Evolutionary conservation across 2,888 invertebrate genomes (phyloP), one percentile per base, ranked within the genome.

Genomic region (Epistrophe eligans): DNA sequence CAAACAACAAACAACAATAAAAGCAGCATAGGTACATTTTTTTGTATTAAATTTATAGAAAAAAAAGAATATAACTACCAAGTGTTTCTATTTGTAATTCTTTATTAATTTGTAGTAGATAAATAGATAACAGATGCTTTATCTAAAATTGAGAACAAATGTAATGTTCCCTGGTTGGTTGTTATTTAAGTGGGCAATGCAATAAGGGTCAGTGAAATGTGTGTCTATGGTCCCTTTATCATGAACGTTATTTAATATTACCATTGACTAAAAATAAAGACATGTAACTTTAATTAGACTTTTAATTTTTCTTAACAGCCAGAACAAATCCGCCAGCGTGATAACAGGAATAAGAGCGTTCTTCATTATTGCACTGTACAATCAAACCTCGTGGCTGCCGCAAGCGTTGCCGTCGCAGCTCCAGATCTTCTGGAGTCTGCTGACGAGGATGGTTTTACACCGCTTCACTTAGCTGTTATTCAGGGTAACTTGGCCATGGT

Each of bases 381-480:
- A 90, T 91, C 92, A 72, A 92, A 94, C 89, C 94, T 93, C 92
- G 94, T 94, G 92, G 95, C 94, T 92, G 94, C 96, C 13, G 95
- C 95, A 90, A 96, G 97, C 90, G 96, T 99, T 90, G 95, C 98
- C 85, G 95, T 97, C 94, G 96, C 96, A 71, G 97, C 98, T 89
- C 97, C 97, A n/a, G 95, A 96, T 90, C 94, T 98, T 89, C 95
- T 98, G 80, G 96, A 97, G 92, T 95, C 96, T 50, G 95, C 96
- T 57, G 98, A 99, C 92, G 97, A 97, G 89, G 98, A 99, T 93
- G 99, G 99, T 83, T 97, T 98, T 92, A 98, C 99, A 11, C 97
- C 99, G 11, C 95, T 99, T 74, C 98, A 99, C 93, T 95, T 99
- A 90, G 98, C 99, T 35, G 98, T 98, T 87, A 98, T 98, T 91